A percentile compares a stretch with the other conserved stretches of the same genome.
phyloP scores from a whole-genome alignment of 2,113 vertebrate genomes.

The Andinoacara biseriatus region DNA sequence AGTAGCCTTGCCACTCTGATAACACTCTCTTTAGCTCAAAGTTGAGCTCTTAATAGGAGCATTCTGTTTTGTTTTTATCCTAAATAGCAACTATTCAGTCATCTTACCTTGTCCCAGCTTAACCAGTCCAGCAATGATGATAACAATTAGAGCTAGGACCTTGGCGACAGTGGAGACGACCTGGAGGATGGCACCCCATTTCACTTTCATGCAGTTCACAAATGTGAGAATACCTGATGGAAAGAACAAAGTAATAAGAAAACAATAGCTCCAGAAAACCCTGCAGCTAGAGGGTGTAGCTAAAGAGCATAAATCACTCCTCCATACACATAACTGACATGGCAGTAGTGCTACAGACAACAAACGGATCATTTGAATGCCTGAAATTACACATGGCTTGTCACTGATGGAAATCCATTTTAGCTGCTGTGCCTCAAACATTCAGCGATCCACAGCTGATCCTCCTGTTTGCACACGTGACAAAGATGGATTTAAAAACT shows the following conservation, averaged over 20 bases:
- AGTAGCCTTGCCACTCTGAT: too few species aligned
- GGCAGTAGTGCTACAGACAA: not conserved
- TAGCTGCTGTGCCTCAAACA: not conserved
- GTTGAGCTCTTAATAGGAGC: not conserved
- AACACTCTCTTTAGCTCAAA: too few species aligned
- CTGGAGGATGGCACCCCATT: slow-evolving; percentile 84
- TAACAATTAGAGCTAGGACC: slow-evolving; percentile 83
- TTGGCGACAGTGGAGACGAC: slow-evolving; percentile 84
- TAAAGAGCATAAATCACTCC: not conserved
- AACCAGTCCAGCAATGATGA: slow-evolving; percentile 82
- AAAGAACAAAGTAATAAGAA: not conserved
- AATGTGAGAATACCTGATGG: slow-evolving; percentile 78
- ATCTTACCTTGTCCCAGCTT: slow-evolving; percentile 80
- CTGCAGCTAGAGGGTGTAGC: not conserved
- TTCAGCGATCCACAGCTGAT: not conserved
- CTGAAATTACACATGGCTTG: not conserved
- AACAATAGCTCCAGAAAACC: not conserved
- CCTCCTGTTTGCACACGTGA: not conserved
- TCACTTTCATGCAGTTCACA: slow-evolving; percentile 85
- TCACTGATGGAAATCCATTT: not conserved
- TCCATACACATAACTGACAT: not conserved
- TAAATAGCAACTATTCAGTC: not conserved
- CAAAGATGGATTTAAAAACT: not conserved
- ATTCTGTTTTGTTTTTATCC: not conserved
- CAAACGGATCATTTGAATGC: not conserved